phyloP scores from a whole-genome alignment of 2,113 vertebrate species.

The Neopipo cinnamomea region DNA sequence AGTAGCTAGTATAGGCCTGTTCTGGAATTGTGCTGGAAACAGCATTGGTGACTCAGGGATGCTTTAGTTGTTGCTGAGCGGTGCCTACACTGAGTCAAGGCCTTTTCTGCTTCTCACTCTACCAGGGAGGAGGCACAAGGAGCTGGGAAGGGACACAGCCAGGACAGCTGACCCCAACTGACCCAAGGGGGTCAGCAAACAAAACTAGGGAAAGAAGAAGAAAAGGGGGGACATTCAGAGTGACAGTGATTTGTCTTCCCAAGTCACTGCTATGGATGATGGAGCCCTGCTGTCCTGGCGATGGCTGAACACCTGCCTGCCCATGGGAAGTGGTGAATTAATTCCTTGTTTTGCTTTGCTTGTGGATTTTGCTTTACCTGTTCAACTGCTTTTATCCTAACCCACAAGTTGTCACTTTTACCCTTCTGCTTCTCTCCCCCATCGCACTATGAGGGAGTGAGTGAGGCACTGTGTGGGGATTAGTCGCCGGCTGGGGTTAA shows the following conservation, averaged over 20 bases:
- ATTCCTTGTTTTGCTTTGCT: neutral
- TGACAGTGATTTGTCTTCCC: neutral
- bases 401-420: neutral
- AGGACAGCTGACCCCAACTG: neutral
- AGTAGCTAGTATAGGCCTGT: neutral
- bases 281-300: neutral
- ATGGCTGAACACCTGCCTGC: neutral
- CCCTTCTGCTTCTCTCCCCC: neutral
- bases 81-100: neutral
- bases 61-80: neutral
- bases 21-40: neutral
- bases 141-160: neutral
- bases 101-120: neutral
- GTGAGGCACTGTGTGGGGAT: neutral
- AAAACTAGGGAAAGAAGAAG: neutral
- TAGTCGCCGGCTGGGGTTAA: neutral
- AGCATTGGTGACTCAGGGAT: neutral
- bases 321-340: neutral
- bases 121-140: neutral
- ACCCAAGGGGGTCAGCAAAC: neutral
- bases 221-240: neutral
- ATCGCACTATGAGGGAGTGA: neutral
- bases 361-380: neutral
- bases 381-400: neutral
- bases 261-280: neutral